Evolutionary conservation across 2,888 invertebrate species (phyloP).

Genomic region (Drosophila birchii): DNA sequence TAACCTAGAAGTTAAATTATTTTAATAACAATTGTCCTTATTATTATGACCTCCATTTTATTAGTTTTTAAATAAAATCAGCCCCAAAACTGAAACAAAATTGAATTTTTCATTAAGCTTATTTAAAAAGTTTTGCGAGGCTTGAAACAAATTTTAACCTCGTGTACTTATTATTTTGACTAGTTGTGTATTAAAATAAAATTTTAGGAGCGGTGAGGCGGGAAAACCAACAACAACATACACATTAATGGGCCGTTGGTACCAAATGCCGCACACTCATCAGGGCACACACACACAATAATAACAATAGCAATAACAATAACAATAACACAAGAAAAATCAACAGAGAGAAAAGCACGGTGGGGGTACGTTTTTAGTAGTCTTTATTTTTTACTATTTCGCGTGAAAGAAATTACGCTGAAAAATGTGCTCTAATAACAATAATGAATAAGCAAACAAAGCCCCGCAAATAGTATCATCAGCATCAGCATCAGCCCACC

Average conservation of each 20-base stretch:
- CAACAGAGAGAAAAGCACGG: constrained; percentile 25
- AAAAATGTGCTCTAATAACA: constrained; percentile 79
- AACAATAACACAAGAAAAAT: constrained; percentile 23
- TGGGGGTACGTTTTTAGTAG: constrained; percentile 62
- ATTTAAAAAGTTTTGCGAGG: no score
- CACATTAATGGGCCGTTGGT: constrained; percentile 70
- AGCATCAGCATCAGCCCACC: constrained; percentile 1
- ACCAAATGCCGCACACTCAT: constrained; percentile 69
- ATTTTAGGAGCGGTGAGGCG: constrained; percentile 62
- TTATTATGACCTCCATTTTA: no score
- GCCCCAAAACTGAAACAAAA: no score
- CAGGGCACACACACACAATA: constrained; percentile 41
- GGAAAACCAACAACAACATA: constrained; percentile 48
- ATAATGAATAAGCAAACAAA: constrained; percentile 75
- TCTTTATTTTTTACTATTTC: constrained; percentile 74
- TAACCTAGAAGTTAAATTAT: no score
- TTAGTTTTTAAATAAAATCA: no score
- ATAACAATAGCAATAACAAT: constrained; percentile 13
- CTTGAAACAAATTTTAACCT: no score
- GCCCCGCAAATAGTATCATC: constrained; percentile 46
- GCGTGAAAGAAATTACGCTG: constrained; percentile 76
- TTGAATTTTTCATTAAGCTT: no score
- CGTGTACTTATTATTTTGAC: no score
- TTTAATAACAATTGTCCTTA: no score
- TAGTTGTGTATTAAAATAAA: constrained; percentile 16